phyloP scores from a whole-genome alignment of 2,113 vertebrate genomes.

The Strix aluco region DNA sequence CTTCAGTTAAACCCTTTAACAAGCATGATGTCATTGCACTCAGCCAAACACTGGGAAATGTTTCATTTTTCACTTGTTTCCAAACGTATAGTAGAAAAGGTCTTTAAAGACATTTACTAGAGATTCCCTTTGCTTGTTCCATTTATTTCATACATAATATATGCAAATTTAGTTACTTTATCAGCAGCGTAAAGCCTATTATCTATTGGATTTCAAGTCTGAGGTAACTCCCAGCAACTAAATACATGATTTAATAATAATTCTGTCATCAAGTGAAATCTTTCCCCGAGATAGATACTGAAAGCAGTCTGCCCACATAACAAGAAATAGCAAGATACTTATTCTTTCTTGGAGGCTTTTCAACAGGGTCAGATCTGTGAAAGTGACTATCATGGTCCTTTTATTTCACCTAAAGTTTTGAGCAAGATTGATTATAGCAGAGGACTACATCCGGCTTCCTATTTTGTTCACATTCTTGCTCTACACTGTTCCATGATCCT shows the following conservation, averaged over 20 bases:
- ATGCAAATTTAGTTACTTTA: slow-evolving; percentile 46
- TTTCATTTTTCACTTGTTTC: slow-evolving; percentile 17
- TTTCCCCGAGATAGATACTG: not conserved
- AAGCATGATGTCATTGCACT: not conserved
- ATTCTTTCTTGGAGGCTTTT: slow-evolving; percentile 1
- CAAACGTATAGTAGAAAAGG: not conserved
- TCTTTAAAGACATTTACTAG: not conserved
- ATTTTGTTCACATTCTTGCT: not conserved
- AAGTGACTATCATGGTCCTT: not conserved
- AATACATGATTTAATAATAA: slow-evolving; percentile 55
- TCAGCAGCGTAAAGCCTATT: not conserved
- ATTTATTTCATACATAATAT: not conserved
- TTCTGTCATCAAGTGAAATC: slow-evolving; percentile 58
- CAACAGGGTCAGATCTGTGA: not conserved
- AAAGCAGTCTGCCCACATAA: slow-evolving; percentile 40
- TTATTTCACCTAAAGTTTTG: not conserved
- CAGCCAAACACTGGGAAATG: not conserved
- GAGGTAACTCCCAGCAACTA: slow-evolving; percentile 51
- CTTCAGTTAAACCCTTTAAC: not conserved
- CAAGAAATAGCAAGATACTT: not conserved
- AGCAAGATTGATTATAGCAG: not conserved
- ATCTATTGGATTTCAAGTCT: slow-evolving; percentile 37
- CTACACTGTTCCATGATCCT: not conserved
- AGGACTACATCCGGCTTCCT: not conserved
- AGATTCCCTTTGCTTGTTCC: not conserved